These are phyloP conservation scores for Hoplias malabaricus DNA, from an alignment of 2,113 vertebrate species.

Conservation along the genomic window DNA sequence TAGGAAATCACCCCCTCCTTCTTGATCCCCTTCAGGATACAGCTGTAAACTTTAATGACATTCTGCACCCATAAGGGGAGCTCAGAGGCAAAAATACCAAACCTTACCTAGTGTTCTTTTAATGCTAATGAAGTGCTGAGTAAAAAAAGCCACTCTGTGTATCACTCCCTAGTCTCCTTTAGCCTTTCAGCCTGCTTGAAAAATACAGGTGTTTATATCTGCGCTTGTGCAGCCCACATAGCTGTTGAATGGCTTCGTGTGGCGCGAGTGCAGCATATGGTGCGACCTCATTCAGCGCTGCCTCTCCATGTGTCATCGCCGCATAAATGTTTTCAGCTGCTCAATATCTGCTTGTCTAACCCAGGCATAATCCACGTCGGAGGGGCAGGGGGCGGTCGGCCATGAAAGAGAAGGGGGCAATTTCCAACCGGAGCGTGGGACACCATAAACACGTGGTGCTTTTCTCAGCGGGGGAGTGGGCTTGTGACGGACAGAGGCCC, in stretches of 20 bases:
- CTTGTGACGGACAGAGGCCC: background rate
- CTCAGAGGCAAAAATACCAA: no score
- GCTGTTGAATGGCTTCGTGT: background rate
- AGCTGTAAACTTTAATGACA: no score
- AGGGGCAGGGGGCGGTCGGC: background rate
- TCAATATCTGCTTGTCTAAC: slow-evolving; percentile 14
- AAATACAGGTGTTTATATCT: background rate
- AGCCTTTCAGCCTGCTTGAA: background rate
- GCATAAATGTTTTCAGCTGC: slow-evolving; percentile 19
- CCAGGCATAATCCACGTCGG: background rate
- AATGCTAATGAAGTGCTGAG: background rate
- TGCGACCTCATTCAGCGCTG: background rate
- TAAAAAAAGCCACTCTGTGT: background rate
- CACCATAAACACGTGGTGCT: no score
- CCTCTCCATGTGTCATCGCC: background rate
- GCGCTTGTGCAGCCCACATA: background rate
- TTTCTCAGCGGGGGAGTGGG: background rate
- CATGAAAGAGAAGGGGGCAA: slow-evolving; percentile 5
- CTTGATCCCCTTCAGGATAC: no score
- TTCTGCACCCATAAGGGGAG: no score
- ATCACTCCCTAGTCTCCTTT: background rate
- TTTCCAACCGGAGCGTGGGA: background rate
- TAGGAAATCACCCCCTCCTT: no score
- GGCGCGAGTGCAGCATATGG: background rate
- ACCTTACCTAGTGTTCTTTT: no score